phyloP scores from a whole-genome alignment of 1,140 invertebrate species.

The Geopemphigus sp. region DNA sequence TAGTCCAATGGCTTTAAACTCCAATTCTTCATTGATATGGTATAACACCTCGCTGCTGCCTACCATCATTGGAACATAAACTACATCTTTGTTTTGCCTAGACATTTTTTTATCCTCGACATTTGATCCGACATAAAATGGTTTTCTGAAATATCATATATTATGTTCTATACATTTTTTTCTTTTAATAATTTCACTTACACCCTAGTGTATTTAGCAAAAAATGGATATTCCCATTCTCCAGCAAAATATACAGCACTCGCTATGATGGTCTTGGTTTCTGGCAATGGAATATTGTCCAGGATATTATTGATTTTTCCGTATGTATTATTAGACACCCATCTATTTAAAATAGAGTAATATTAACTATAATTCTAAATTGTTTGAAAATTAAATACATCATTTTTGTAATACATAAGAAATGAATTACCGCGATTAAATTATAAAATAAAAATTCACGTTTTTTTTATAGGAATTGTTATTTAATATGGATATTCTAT shows the following conservation, averaged over 20 bases:
- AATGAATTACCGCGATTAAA: too few relatives aligned
- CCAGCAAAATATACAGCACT: conserved; percentile 78
- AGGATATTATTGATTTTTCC: conserved; percentile 66
- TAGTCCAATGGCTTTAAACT: conserved; percentile 66
- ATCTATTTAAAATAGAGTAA: conserved; percentile 54
- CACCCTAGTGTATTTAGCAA: conserved; percentile 59
- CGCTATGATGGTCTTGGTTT: conserved; percentile 66
- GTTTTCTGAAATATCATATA: conserved; percentile 55
- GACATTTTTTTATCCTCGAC: conserved; percentile 54
- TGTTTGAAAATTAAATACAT: neutral
- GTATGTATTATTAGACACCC: conserved; percentile 66
- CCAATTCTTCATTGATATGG: conserved; percentile 59
- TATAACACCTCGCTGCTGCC: conserved; percentile 62
- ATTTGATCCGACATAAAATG: conserved; percentile 56
- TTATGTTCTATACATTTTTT: neutral
- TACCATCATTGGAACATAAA: conserved; percentile 67
- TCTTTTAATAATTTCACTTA: conserved; percentile 54
- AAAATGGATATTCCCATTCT: conserved; percentile 71
- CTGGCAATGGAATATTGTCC: conserved; percentile 55
- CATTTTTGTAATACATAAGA: too few relatives aligned
- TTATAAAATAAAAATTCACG: too few relatives aligned
- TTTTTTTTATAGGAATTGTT: too few relatives aligned
- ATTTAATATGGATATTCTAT: too few relatives aligned
- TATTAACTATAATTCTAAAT: neutral
- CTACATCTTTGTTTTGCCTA: conserved; percentile 55